Evolutionary conservation across 2,888 invertebrate species (phyloP).

Genomic region (Augiades crinisus): DNA sequence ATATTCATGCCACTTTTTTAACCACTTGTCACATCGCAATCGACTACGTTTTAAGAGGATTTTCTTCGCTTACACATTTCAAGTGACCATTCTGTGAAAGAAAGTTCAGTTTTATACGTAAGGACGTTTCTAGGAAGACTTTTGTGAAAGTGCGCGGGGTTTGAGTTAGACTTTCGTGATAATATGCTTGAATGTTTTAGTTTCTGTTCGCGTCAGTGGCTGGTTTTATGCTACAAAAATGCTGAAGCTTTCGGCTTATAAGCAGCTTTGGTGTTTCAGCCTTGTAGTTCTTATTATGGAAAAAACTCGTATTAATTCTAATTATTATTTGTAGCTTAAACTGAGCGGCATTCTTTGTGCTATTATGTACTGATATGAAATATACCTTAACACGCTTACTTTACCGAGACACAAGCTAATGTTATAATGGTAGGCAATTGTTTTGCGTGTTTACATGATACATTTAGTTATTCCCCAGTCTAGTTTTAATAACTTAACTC

Average conservation of each 20-base stretch:
- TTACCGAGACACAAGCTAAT: too few relatives aligned
- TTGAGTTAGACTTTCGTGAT: slow-evolving; percentile 5
- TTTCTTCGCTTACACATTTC: slow-evolving; percentile 25
- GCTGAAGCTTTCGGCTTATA: background rate
- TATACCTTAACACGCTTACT: too few relatives aligned
- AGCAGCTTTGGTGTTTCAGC: background rate
- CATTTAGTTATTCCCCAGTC: too few relatives aligned
- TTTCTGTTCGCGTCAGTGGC: background rate
- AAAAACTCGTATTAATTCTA: too few relatives aligned
- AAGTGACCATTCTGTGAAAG: slow-evolving; percentile 16
- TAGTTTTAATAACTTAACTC: too few relatives aligned
- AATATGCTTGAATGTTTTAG: slow-evolving; percentile 10
- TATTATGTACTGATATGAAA: too few relatives aligned
- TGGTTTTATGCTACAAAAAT: background rate
- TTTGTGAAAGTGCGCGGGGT: background rate
- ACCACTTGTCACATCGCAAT: too few relatives aligned
- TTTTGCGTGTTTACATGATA: too few relatives aligned
- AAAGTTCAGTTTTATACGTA: slow-evolving; percentile 8
- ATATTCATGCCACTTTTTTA: too few relatives aligned
- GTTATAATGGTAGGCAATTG: too few relatives aligned
- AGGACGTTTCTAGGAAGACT: slow-evolving; percentile 4
- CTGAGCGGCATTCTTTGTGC: too few relatives aligned
- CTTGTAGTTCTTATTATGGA: background rate
- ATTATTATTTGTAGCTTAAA: too few relatives aligned
- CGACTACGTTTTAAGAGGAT: slow-evolving; percentile 23